Evolutionary conservation across 2,113 vertebrate genomes (phyloP), one percentile per base, ranked within the genome.

Genomic region (Xerus inauris): DNA sequence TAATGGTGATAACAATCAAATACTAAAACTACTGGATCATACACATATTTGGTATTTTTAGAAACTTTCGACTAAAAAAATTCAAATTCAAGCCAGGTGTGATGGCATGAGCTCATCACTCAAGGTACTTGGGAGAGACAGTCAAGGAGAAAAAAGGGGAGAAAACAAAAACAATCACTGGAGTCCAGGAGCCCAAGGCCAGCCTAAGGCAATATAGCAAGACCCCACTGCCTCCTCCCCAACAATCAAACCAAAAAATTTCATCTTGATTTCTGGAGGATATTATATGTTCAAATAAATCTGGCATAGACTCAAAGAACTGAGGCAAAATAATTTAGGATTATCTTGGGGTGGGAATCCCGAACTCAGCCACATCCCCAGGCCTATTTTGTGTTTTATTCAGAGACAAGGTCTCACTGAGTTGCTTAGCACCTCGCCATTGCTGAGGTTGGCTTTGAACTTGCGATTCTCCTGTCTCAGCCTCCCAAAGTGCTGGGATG

Each of bases 251-350:
- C 24, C 7, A 5, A 57, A 22, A 54, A 73, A 79, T 75, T 47
- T 83, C 40, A 83, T 32, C 8, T 35, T 89, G 11, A 91, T 26
- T 59, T 72, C 67, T 49, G n/a, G 0, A 72, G 16, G 86, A 89
- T 10, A 54, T 17, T 49, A 0, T 17, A 85, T 86, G 77, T 67
- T 92, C 69, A 89, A 2, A 77, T 69, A 91, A 89, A 90, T 65
- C 42, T 45, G 42, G 8, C 32, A 20, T 35, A 73, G 7, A 67
- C 9, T 77, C 51, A 91, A 91, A 95, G 71, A 95, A 87, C 72
- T 45, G 94, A 86, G 38, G 57, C 57, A 91, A 94, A 38, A n/a
- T 57, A 14, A 76, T 11, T 67, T 62, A 92, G 35, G 24, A 42
- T 32, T 40, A 67, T 38, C 30, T 47, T n/a, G n/a, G n/a, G n/a